Conservation (phyloP, 2,888 invertebrate species). For the Drosophila differens region DNA sequence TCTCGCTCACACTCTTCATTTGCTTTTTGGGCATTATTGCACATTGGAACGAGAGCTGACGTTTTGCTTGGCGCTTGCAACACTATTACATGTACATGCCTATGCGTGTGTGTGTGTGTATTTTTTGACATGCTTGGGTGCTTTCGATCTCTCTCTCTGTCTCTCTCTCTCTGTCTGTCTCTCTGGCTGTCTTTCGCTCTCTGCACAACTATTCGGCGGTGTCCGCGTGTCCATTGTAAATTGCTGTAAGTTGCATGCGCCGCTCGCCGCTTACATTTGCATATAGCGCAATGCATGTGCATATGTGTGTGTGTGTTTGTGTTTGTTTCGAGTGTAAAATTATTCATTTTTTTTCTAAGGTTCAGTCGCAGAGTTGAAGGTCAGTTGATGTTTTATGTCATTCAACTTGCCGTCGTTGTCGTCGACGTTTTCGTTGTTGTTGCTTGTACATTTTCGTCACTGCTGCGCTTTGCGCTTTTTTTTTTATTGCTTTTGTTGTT, state of each 20-base stretch:
- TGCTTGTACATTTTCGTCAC: conserved; percentile 75
- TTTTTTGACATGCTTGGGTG: conserved; percentile 43
- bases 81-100: conserved; percentile 21
- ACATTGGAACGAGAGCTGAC: conserved; percentile 2
- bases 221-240: conserved; percentile 54
- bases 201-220: conserved; percentile 21
- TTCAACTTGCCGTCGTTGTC: conserved; percentile 83
- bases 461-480: conserved; percentile 58
- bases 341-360: conserved; percentile 84
- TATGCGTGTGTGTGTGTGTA: conserved; percentile 2
- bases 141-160: conserved; percentile 42
- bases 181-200: conserved; percentile 18
- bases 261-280: conserved; percentile 65
- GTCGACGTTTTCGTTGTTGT: conserved; percentile 57
- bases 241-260: conserved; percentile 73
- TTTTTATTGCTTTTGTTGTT: conserved; percentile 23
- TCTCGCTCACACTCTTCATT: conserved; percentile 13
- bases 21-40: conserved; percentile 25
- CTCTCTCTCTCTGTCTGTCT: conserved; percentile 28
- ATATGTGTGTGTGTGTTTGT: conserved; percentile 24
- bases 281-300: conserved; percentile 35
- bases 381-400: conserved; percentile 86
- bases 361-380: conserved; percentile 85
- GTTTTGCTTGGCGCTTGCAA: conserved; percentile 42
- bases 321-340: conserved; percentile 79